Base-by-base conservation (phyloP, 2,113 vertebrate species). In the Heterotis niloticus region DNA sequence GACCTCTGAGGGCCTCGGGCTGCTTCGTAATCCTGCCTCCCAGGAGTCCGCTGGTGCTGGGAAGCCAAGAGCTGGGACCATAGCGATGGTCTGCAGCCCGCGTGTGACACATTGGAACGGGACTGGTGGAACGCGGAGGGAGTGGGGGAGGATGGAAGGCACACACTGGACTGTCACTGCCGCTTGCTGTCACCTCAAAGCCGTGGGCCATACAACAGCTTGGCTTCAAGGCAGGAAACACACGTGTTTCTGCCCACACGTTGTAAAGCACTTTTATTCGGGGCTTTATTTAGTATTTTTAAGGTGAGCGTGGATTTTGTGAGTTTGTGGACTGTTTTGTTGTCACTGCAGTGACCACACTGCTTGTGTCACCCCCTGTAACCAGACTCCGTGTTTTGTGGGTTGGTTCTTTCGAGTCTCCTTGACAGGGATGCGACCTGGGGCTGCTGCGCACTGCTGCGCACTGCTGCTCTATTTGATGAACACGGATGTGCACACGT, bases 191-290 rank as follows among this genome's bases (percentile, higher is more conserved):
- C n/a, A n/a, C n/a, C n/a, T n/a, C n/a, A n/a, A n/a, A n/a, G n/a
- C n/a, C n/a, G n/a, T n/a, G n/a, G n/a, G n/a, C n/a, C n/a, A n/a
- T n/a, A n/a, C n/a, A n/a, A n/a, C n/a, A n/a, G n/a, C n/a, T n/a
- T n/a, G n/a, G n/a, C n/a, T n/a, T n/a, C n/a, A n/a, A n/a, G n/a
- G n/a, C n/a, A n/a, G n/a, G n/a, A n/a, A n/a, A 87, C 83, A 69
- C 84, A 81, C 86, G 64, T 83, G 68, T 24, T 64, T 54, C 29
- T 28, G 18, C 26, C 34, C 34, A 44, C n/a, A n/a, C n/a, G n/a
- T n/a, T n/a, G n/a, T n/a, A n/a, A n/a, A n/a, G n/a, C n/a, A n/a
- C n/a, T n/a, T n/a, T n/a, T n/a, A n/a, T n/a, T n/a, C n/a, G n/a
- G n/a, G n/a, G n/a, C n/a, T n/a, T n/a, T n/a, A n/a, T n/a, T n/a